Evolutionary conservation across 2,888 invertebrate genomes (phyloP).

Genomic region (Polydesmus complanatus): DNA sequence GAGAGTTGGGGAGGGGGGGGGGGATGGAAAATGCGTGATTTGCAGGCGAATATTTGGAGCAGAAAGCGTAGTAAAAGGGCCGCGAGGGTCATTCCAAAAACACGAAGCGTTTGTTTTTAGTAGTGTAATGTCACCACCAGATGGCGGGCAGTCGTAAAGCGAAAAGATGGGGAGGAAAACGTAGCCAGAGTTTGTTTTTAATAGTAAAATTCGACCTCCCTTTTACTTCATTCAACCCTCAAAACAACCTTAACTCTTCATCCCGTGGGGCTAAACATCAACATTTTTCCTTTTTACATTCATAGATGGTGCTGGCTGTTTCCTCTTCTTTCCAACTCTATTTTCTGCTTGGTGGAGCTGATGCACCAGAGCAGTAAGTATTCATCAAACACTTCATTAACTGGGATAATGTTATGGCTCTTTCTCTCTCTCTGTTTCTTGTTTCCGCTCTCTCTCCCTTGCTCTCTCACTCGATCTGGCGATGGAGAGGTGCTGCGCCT

Average conservation of each 20-base stretch:
- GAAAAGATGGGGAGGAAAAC: no score
- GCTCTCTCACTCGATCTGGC: no score
- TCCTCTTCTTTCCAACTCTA: background rate
- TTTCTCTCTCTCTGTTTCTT: background rate
- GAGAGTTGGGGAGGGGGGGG: no score
- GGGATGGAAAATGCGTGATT: no score
- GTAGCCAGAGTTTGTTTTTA: background rate
- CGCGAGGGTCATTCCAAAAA: background rate
- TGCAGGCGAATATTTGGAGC: no score
- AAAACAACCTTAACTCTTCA: background rate
- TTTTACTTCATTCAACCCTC: background rate
- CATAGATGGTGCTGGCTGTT: no score
- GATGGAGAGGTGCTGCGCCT: no score
- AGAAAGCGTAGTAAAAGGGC: background rate
- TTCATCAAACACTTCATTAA: slow-evolving; percentile 16
- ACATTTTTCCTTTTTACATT: no score
- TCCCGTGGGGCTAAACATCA: background rate
- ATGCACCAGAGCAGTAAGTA: slow-evolving; percentile 14
- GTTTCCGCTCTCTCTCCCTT: background rate
- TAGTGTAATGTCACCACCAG: no score
- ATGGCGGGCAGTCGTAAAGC: no score
- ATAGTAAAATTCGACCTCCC: background rate
- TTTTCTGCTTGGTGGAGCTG: slow-evolving; percentile 13
- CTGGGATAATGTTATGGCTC: slow-evolving; percentile 14
- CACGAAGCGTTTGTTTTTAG: background rate